phyloP scores from a whole-genome alignment of 2,888 invertebrate species.

The Patella depressa region DNA sequence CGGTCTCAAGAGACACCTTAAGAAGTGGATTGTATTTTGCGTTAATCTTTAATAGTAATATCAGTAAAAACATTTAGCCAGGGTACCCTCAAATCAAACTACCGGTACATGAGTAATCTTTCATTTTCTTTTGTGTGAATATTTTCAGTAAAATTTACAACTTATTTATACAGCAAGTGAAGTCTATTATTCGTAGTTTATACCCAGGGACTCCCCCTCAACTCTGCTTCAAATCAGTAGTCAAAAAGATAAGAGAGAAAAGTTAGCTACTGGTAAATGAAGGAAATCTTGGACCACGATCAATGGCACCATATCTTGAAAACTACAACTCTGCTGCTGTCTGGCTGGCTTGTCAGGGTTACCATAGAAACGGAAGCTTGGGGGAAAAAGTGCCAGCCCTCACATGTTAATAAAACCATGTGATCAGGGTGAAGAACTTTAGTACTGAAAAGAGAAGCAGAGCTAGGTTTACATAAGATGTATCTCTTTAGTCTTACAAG shows the following conservation, averaged over 20 bases:
- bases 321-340: neutral
- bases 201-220: too few relatives aligned
- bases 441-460: neutral
- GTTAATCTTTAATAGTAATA: too few relatives aligned
- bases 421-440: constrained; percentile 8
- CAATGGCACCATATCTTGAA: constrained; percentile 6
- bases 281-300: neutral
- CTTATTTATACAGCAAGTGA: too few relatives aligned
- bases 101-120: too few relatives aligned
- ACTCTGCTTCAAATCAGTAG: neutral
- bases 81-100: too few relatives aligned
- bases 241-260: neutral
- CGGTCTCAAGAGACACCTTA: too few relatives aligned
- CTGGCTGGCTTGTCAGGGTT: constrained; percentile 5
- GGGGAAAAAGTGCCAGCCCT: constrained; percentile 5
- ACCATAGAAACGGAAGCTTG: constrained; percentile 8
- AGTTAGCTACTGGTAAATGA: neutral
- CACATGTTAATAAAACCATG: constrained; percentile 9
- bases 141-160: too few relatives aligned
- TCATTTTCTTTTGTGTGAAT: too few relatives aligned
- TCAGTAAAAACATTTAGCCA: too few relatives aligned
- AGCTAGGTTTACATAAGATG: neutral
- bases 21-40: too few relatives aligned
- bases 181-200: too few relatives aligned
- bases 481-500: too few relatives aligned